phyloP scores from a whole-genome alignment of 2,113 vertebrate species.

The Rhabdomys dilectus region DNA sequence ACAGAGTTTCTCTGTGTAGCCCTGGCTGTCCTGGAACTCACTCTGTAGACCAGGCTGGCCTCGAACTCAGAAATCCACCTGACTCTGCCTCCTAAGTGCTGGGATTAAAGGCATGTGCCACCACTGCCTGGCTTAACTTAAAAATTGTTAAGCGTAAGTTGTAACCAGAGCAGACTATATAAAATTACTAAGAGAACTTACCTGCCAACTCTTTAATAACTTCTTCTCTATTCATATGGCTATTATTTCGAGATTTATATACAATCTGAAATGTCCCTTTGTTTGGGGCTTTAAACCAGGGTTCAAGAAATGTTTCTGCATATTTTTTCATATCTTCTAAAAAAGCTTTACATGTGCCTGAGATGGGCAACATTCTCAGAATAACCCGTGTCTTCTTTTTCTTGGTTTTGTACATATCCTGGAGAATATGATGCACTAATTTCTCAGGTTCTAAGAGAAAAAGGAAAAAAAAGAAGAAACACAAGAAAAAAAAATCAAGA shows the following conservation, averaged over 20 bases:
- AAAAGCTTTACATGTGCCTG: conserved; percentile 95
- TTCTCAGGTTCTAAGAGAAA: conserved; percentile 91
- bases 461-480: background rate
- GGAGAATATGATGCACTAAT: conserved; percentile 95
- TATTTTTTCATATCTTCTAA: conserved; percentile 96
- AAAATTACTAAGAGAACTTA: conserved; percentile 80
- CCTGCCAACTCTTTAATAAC: conserved; percentile 97
- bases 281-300: conserved; percentile 95
- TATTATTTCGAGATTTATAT: conserved; percentile 97
- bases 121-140: background rate
- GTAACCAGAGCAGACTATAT: background rate
- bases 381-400: conserved; percentile 96
- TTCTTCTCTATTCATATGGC: conserved; percentile 94
- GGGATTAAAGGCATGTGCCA: too few species aligned
- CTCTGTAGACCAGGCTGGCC: too few species aligned
- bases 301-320: conserved; percentile 93
- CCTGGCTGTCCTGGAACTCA: too few species aligned
- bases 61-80: too few species aligned
- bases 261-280: conserved; percentile 95
- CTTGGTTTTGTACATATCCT: conserved; percentile 94
- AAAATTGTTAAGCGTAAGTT: background rate
- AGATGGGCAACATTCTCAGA: conserved; percentile 96
- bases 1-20: too few species aligned
- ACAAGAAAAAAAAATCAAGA: background rate
- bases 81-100: too few species aligned